A percentile compares a stretch with the other conserved stretches of the same genome.
These are phyloP conservation scores for Cyprinodon tularosa DNA, from an alignment of 2,113 vertebrate genomes.

Conservation along the genomic window DNA sequence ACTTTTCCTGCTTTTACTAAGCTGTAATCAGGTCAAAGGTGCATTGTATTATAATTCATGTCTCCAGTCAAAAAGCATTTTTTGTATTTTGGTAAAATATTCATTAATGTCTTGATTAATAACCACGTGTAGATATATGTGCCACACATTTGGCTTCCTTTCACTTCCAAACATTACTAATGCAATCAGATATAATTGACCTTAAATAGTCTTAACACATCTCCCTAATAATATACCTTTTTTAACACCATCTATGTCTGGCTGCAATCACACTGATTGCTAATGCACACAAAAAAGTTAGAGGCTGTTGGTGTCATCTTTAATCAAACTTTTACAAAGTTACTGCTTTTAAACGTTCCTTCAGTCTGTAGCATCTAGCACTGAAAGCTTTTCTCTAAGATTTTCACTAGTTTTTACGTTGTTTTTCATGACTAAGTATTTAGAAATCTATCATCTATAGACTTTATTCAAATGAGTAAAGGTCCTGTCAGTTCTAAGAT, in stretches of 20 bases:
- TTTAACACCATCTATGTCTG: background rate
- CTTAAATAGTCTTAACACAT: background rate
- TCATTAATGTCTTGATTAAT: background rate
- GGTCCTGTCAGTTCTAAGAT: background rate
- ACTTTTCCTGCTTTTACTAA: background rate
- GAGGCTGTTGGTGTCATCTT: background rate
- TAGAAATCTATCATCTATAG: background rate
- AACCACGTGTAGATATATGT: background rate
- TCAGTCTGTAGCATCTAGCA: background rate
- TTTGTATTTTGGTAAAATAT: background rate
- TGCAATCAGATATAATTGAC: background rate
- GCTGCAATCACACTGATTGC: constrained; percentile 1
- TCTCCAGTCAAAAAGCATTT: background rate
- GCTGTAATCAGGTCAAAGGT: background rate
- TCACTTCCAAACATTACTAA: background rate
- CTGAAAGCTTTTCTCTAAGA: too few species aligned
- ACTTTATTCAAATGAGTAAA: background rate
- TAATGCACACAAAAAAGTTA: background rate
- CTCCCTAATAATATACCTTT: background rate
- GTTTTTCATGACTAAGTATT: too few species aligned
- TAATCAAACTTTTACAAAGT: background rate
- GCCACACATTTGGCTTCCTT: background rate
- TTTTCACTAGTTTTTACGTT: too few species aligned
- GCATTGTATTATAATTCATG: background rate
- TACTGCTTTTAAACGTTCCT: background rate